Evolutionary conservation across 2,888 invertebrate species (phyloP).

Genomic region (Beris morrisii): DNA sequence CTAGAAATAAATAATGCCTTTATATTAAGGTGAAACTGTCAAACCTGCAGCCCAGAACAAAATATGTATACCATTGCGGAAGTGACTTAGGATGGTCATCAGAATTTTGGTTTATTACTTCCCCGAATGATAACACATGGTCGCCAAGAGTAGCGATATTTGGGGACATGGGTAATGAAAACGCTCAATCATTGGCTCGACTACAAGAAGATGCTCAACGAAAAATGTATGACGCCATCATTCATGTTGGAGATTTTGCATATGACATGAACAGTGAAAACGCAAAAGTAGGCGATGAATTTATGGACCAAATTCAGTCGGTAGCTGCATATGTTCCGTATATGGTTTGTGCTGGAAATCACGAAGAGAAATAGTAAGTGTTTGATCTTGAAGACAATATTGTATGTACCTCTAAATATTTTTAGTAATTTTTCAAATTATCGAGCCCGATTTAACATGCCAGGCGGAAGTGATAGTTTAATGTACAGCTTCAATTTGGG

Average conservation of each 20-base stretch:
- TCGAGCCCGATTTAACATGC: constrained; percentile 89
- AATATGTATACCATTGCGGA: constrained; percentile 81
- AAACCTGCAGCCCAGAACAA: constrained; percentile 64
- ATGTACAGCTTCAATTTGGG: constrained; percentile 89
- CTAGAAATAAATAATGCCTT: background rate
- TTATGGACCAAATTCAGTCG: constrained; percentile 89
- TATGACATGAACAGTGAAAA: constrained; percentile 88
- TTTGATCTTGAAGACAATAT: background rate
- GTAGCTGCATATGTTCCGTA: constrained; percentile 90
- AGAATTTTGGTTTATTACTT: constrained; percentile 74
- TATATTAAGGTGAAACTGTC: constrained; percentile 55
- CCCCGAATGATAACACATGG: constrained; percentile 70
- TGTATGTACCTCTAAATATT: constrained; percentile 33
- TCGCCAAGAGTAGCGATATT: constrained; percentile 80
- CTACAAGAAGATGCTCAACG: constrained; percentile 82
- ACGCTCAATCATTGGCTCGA: constrained; percentile 80
- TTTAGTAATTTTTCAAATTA: constrained; percentile 95
- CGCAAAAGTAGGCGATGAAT: constrained; percentile 84
- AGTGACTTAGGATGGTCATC: constrained; percentile 81
- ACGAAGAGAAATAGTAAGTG: constrained; percentile 79
- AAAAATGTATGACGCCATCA: constrained; percentile 78
- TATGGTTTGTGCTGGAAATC: constrained; percentile 92
- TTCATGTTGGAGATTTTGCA: constrained; percentile 95
- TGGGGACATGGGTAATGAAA: constrained; percentile 93
- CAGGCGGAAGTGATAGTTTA: constrained; percentile 69